Evolutionary conservation across 2,797 vertebrate species (phyloP), one percentile per base, ranked within the genome.

Genomic region (Aplochiton taeniatus): DNA sequence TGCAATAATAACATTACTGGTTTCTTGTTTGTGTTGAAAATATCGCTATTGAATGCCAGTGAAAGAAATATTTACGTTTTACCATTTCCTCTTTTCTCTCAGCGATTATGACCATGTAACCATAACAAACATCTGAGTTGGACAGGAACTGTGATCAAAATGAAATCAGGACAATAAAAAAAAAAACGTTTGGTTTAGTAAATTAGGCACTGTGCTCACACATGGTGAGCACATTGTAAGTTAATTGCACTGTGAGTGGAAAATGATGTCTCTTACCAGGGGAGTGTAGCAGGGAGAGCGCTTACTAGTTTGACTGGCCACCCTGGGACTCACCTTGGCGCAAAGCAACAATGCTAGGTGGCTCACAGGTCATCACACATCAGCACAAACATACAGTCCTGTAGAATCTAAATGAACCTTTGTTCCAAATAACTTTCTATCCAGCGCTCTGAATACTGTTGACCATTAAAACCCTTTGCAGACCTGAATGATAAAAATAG

Each of bases 161-260:
- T 75, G 59, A 87, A 89, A 90, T 87, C 83, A 90, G 70, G 58
- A 78, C 66, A 75, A n/a, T n/a, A n/a, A n/a, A n/a, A n/a, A n/a
- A n/a, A 55, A 75, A 77, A 78, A 78, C 31, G 70, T 79, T 80
- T 69, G 59, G 78, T 79, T 76, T 76, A 52, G 69, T 74, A 59
- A 83, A 82, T 68, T 51, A 76, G 79, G 80, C 64, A 58, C 55
- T 60, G 72, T 53, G 31, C 70, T 82, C 71, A 78, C 88, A 90
- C 80, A 88, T 87, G 88, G 81, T 4, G 58, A 0, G 43, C 88
- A 91, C 77, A 88, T 89, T 84, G 81, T 65, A 72, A 73, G 68
- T 65, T 66, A 74, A 76, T 73, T 65, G 60, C 63, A 64, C 12
- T 50, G 61, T 68, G 71, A 44, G n/a, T 16, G 55, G 71, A 65